phyloP scores from a whole-genome alignment of 2,888 invertebrate genomes.

The Synanthedon vespiformis region DNA sequence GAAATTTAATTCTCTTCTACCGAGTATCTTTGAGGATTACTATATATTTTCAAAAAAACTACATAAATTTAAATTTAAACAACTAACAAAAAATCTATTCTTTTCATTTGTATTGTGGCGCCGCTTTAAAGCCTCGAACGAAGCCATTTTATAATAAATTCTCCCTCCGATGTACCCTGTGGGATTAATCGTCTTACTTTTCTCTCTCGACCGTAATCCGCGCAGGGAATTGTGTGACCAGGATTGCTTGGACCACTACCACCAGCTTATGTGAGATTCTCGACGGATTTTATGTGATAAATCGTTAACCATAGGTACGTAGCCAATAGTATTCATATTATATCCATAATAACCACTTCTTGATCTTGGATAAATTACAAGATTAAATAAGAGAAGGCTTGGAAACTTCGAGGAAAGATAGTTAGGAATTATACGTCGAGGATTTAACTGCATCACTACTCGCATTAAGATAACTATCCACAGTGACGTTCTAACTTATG shows the following conservation, averaged over 20 bases:
- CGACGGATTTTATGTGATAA: neutral
- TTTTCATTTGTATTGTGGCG: neutral
- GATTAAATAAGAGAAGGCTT: too few relatives aligned
- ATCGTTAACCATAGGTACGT: neutral
- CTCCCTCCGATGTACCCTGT: constrained; percentile 44
- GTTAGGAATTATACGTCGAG: constrained; percentile 44
- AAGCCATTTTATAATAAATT: constrained; percentile 66
- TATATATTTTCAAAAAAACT: too few relatives aligned
- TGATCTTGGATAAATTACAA: too few relatives aligned
- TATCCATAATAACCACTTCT: too few relatives aligned
- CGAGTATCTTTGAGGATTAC: too few relatives aligned
- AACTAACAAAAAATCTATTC: too few relatives aligned
- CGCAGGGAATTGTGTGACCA: constrained; percentile 59
- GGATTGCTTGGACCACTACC: constrained; percentile 14
- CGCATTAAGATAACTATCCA: constrained; percentile 52
- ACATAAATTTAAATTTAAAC: too few relatives aligned
- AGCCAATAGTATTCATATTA: too few relatives aligned
- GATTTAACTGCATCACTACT: constrained; percentile 62
- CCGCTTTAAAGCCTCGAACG: constrained; percentile 27
- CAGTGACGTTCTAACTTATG: constrained; percentile 51
- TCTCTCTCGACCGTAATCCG: constrained; percentile 59
- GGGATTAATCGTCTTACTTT: constrained; percentile 69
- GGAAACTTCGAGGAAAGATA: constrained; percentile 5
- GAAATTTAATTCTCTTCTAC: too few relatives aligned
- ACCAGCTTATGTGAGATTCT: neutral